A percentile compares a stretch with the other conserved stretches of the same genome.
Evolutionary conservation across 2,113 vertebrate species (phyloP).

Genomic region (Halichoerus grypus): DNA sequence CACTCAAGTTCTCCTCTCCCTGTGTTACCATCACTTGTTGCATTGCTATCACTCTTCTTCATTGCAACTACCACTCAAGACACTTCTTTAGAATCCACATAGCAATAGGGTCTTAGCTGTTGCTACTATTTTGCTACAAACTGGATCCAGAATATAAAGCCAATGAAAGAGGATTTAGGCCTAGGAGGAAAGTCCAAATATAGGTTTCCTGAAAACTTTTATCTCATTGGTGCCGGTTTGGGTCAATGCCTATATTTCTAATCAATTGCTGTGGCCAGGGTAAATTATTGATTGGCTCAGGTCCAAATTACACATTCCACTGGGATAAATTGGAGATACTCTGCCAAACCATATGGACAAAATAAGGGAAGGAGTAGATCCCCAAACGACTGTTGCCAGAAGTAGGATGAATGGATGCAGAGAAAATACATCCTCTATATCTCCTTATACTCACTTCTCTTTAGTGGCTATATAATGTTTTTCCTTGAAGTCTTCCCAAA

Average conservation of each 20-base stretch:
- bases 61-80: not conserved
- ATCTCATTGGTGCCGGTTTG: not conserved
- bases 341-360: not conserved
- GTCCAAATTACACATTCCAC: not conserved
- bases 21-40: not conserved
- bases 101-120: not conserved
- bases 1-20: not conserved
- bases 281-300: not conserved
- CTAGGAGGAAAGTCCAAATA: not conserved
- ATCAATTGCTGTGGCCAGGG: not conserved
- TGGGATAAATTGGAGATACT: not conserved
- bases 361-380: not conserved
- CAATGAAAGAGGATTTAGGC: not conserved
- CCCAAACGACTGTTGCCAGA: not conserved
- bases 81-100: not conserved
- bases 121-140: constrained; percentile 8
- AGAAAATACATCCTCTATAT: not conserved
- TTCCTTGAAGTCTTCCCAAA: constrained; percentile 2
- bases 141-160: not conserved
- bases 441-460: not conserved
- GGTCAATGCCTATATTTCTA: not conserved
- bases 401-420: not conserved
- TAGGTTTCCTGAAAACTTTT: not conserved
- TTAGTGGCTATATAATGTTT: not conserved
- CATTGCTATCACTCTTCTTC: not conserved